A percentile compares a stretch with the other conserved stretches of the same genome.
phyloP scores from a whole-genome alignment of 2,113 vertebrate genomes.

The Osmerus eperlanus region DNA sequence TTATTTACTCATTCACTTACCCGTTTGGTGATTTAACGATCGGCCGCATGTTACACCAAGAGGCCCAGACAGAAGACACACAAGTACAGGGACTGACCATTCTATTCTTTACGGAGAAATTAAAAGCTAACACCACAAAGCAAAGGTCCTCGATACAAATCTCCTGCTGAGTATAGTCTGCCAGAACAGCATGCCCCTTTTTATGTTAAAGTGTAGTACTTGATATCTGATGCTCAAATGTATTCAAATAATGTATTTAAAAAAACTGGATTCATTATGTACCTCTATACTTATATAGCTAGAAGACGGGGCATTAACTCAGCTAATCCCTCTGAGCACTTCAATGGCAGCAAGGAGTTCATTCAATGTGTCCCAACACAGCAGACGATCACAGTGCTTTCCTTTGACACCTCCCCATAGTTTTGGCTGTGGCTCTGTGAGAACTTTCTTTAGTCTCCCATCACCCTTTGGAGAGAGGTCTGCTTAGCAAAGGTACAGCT shows the following conservation, averaged over 20 bases:
- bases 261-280: constrained; percentile 37
- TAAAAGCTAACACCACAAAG: background rate
- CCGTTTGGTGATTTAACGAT: constrained; percentile 60
- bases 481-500: constrained; percentile 58
- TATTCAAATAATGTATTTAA: background rate
- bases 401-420: constrained; percentile 49
- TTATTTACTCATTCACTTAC: constrained; percentile 75
- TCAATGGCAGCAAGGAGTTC: constrained; percentile 4
- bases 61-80: constrained; percentile 40
- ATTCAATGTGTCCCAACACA: constrained; percentile 38
- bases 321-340: constrained; percentile 45
- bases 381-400: constrained; percentile 47
- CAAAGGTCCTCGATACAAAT: background rate
- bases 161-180: too few relatives aligned
- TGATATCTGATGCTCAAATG: background rate
- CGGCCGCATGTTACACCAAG: constrained; percentile 67
- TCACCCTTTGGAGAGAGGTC: constrained; percentile 33
- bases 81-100: constrained; percentile 48
- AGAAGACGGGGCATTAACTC: constrained; percentile 17
- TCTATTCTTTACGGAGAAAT: background rate
- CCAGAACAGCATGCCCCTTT: background rate
- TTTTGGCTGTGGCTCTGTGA: constrained; percentile 37
- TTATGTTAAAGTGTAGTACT: constrained; percentile 24
- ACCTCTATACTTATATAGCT: constrained; percentile 13
- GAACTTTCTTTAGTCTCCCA: constrained; percentile 33